Conservation (phyloP, 2,113 vertebrate genomes). For the Colaptes auratus region DNA sequence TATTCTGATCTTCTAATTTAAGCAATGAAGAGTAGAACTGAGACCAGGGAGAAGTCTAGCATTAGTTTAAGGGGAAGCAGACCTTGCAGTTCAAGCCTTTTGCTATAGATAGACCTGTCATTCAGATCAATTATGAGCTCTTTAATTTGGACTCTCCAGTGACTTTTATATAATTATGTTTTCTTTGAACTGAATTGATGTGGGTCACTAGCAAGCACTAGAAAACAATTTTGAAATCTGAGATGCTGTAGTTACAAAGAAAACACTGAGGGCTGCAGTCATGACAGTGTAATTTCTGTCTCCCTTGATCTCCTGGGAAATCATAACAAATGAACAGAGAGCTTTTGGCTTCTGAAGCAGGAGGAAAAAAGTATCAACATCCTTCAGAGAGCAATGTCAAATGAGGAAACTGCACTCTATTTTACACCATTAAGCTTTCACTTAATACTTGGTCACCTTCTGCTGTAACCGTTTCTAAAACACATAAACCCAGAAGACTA, state of each 20-base stretch:
- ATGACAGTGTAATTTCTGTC: neutral
- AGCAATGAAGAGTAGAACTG: neutral
- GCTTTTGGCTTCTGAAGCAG: neutral
- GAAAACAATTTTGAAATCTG: conserved; percentile 45
- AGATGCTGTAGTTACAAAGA: conserved; percentile 22
- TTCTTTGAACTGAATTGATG: conserved; percentile 59
- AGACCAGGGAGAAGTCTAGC: neutral
- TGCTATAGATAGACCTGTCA: conserved; percentile 55
- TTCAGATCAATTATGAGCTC: conserved; percentile 39
- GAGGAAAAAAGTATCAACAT: neutral
- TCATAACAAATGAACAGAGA: neutral
- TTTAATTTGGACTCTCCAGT: conserved; percentile 63
- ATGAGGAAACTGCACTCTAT: neutral
- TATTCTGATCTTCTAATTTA: conserved; percentile 30
- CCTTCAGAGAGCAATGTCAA: neutral
- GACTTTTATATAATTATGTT: conserved; percentile 61
- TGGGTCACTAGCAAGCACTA: conserved; percentile 52
- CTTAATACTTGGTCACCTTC: neutral
- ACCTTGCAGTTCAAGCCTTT: conserved; percentile 21
- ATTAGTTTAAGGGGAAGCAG: conserved; percentile 11
- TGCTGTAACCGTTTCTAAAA: no score
- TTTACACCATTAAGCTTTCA: neutral
- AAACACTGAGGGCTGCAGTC: neutral
- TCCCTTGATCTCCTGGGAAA: conserved; percentile 21
- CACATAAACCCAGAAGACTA: neutral